Conservation (phyloP, 2,888 invertebrate species). For the Orthonychiurus folsomi region DNA sequence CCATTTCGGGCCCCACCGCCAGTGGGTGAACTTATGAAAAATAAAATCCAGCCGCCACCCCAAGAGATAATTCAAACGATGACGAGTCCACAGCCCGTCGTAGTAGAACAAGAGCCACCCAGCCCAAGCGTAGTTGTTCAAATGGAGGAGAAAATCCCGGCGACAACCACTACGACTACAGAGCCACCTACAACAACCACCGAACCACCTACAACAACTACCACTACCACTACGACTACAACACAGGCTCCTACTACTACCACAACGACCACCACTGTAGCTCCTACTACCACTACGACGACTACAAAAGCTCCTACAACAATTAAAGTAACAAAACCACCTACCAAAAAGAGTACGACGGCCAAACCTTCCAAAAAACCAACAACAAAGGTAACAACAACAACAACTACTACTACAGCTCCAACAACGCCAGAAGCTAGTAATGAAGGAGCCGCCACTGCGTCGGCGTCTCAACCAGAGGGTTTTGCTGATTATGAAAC, state of each 20-base stretch:
- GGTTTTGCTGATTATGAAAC: slow-evolving; percentile 9
- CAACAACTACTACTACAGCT: slow-evolving; percentile 9
- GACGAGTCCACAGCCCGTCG: neutral
- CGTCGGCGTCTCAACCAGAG: neutral
- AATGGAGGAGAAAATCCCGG: neutral
- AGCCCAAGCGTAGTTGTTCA: slow-evolving; percentile 1
- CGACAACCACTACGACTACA: slow-evolving; percentile 2
- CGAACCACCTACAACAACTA: slow-evolving; percentile 13
- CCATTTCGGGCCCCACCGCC: slow-evolving; percentile 35
- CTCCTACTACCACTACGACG: neutral
- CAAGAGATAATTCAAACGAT: neutral
- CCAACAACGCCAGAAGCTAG: slow-evolving; percentile 4
- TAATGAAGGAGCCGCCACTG: too few relatives aligned
- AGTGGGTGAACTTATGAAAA: slow-evolving; percentile 31
- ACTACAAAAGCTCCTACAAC: slow-evolving; percentile 6
- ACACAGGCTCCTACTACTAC: slow-evolving; percentile 10
- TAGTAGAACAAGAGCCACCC: neutral
- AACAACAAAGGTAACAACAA: slow-evolving; percentile 15
- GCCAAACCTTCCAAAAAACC: too few relatives aligned
- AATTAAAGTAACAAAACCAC: slow-evolving; percentile 6
- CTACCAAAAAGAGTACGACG: slow-evolving; percentile 10
- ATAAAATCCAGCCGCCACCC: slow-evolving; percentile 1
- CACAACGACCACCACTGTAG: slow-evolving; percentile 12
- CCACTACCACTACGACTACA: slow-evolving; percentile 15
- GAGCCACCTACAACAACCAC: slow-evolving; percentile 13